Evolutionary conservation across 2,888 invertebrate species (phyloP), one percentile per base, ranked within the genome.

Genomic region (Melinaea marsaeus): DNA sequence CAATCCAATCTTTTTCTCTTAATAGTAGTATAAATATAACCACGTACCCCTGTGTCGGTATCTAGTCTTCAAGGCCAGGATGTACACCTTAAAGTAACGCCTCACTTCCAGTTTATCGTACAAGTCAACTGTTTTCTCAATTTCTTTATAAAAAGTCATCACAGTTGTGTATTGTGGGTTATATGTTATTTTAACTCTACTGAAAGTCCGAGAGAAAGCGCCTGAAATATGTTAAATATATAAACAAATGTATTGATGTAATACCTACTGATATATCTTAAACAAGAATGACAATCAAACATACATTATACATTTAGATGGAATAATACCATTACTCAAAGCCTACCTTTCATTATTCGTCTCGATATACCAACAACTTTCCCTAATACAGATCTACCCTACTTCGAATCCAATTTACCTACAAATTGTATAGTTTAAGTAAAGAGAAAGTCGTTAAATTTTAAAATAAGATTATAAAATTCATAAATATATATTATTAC

Each of bases 391-490:
- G 85, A 82, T 82, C 81, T 79, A 81, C 79, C 82, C 84, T 86
- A 84, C 84, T 85, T 84, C 76, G 83, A 86, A 88, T 86, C 88
- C 86, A 86, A 88, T 88, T 88, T 88, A 85, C 86, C 83, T 85
- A 83, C 76, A 75, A 79, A 77, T 73, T 74, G 74, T 62, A 62
- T 58, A 75, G 71, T 56, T 4, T 63, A 73, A 77, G 68, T 22
- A 0, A 69, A 59, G 71, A 75, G 57, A 66, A 33, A 1, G 55
- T 46, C 33, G 22, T 13, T 2, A 7, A 9, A 51, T 6, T 22
- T 13, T 51, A 22, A 51, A 2, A n/a, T 22, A 3, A 22, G 9
- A 51, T 6, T 6, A 51, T 22, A 6, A 22, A 22, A 51, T 6
- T n/a, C n/a, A n/a, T n/a, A n/a, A n/a, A n/a, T n/a, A 22, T 22